Conservation (phyloP, 2,888 invertebrate species). For the Bursaphelenchus okinawaensis region DNA sequence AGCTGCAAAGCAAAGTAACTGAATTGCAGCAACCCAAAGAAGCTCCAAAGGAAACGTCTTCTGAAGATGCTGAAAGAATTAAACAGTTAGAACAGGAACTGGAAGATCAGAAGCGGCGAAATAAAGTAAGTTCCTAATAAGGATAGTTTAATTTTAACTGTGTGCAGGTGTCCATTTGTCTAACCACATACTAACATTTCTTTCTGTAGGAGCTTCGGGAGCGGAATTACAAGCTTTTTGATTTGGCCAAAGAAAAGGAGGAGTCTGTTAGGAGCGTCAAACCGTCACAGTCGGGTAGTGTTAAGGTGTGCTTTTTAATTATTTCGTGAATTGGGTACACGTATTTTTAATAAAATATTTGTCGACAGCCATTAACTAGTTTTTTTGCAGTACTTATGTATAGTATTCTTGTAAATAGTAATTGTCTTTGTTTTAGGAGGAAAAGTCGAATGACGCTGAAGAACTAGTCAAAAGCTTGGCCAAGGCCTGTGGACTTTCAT, state of each 20-base stretch:
- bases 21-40: not conserved
- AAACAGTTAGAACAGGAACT: conserved; percentile 1
- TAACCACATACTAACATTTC: not conserved
- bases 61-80: not conserved
- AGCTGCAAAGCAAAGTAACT: not conserved
- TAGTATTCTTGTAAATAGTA: too few relatives aligned
- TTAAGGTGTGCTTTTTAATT: not conserved
- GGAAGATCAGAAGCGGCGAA: conserved; percentile 10
- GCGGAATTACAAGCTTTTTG: not conserved
- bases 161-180: not conserved
- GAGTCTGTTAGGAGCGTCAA: not conserved
- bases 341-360: not conserved
- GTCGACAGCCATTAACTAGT: too few relatives aligned
- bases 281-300: not conserved
- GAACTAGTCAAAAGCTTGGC: too few relatives aligned
- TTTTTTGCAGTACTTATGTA: too few relatives aligned
- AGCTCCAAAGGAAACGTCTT: not conserved
- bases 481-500: too few relatives aligned
- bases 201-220: not conserved
- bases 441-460: not conserved
- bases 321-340: not conserved
- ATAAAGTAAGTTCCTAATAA: conserved; percentile 9
- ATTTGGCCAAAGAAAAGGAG: not conserved
- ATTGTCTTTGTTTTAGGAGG: too few relatives aligned
- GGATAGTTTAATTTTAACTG: too few relatives aligned